phyloP scores from a whole-genome alignment of 2,113 vertebrate species.

The Mus musculus region DNA sequence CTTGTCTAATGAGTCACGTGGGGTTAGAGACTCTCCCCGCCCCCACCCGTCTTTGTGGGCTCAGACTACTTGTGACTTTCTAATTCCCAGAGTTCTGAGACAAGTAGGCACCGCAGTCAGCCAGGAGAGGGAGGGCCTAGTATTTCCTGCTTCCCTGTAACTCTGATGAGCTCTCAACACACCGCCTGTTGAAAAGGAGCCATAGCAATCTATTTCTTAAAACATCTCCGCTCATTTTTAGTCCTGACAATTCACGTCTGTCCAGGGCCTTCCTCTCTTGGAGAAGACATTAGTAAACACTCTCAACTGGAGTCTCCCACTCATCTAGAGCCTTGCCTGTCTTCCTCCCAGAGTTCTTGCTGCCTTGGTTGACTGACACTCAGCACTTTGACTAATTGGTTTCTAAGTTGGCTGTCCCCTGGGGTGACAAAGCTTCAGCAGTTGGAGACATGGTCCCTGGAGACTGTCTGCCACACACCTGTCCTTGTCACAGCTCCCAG shows the following conservation, averaged over 20 bases:
- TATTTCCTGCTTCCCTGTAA: too few relatives aligned
- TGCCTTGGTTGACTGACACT: neutral
- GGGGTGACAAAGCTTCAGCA: neutral
- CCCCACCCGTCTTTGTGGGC: neutral
- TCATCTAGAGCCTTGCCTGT: neutral
- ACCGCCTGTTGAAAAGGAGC: neutral
- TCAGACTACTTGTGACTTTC: neutral
- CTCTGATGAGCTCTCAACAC: neutral
- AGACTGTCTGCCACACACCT: constrained; percentile 22
- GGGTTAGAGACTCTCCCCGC: neutral
- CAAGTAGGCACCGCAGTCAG: neutral
- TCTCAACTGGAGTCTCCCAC: neutral
- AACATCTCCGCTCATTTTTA: neutral
- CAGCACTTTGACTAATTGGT: constrained; percentile 17
- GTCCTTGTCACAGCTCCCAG: constrained; percentile 6
- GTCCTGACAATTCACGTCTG: neutral
- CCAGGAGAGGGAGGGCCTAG: neutral
- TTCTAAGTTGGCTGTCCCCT: constrained; percentile 28
- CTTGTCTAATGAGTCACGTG: neutral
- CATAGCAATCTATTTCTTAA: neutral
- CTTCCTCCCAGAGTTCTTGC: neutral
- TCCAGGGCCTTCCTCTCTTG: neutral
- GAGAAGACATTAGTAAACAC: neutral
- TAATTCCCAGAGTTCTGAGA: neutral
- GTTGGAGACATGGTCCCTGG: neutral